Evolutionary conservation across 2,888 invertebrate genomes (phyloP), one percentile per base, ranked within the genome.

Genomic region (Ectemnius lituratus): DNA sequence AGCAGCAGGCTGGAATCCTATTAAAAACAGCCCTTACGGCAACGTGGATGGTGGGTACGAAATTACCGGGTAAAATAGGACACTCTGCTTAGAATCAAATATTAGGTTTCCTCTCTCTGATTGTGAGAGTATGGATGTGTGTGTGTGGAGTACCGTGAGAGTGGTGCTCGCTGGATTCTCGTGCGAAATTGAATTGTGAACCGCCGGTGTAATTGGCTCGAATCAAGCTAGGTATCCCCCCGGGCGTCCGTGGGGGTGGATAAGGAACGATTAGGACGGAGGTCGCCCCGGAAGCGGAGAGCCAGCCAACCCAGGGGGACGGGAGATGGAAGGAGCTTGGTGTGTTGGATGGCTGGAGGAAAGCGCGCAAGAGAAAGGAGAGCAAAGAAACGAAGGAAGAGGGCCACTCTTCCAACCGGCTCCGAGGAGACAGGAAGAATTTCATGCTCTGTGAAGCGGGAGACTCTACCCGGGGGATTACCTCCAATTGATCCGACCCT

Each of bases 401-500:
- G 71, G 77, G 72, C 79, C 69, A 77, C 79, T 78, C 83, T 82
- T 76, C 64, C 65, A 67, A 70, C 73, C 72, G 79, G 73, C 71
- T 70, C 65, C 70, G 78, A 82, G 80, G 85, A 86, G 85, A 86
- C 86, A 88, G 87, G 88, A 88, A 86, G 87, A 88, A 88, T 88
- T 88, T 88, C 88, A 88, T 84, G 88, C 88, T 88, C 83, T 79
- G 82, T 84, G 83, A 84, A 88, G 88, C 88, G 77, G 84, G 85
- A 87, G 88, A 88, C 88, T 88, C 87, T 86, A 88, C 88, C 87
- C 88, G 83, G 86, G 88, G 89, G 88, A 88, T 88, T 88, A 88
- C 88, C 88, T 88, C 84, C 88, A 88, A 88, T 88, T 88, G 88
- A 88, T 88, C 88, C 88, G 84, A 82, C 84, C 86, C 87, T 86